Evolutionary conservation across 2,888 invertebrate species (phyloP), one percentile per base, ranked within the genome.

Genomic region (Notodonta ziczac): DNA sequence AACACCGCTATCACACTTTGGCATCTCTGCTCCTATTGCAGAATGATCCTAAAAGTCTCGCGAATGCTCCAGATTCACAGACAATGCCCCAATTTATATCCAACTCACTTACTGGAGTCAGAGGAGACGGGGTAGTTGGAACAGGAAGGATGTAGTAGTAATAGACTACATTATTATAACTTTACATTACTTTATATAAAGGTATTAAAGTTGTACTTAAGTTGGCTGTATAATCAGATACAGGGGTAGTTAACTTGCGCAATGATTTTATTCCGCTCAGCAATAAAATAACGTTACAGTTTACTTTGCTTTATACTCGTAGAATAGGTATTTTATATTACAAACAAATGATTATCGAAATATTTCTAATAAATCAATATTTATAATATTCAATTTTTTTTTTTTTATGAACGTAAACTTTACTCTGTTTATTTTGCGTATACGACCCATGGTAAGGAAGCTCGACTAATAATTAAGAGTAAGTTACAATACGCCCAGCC

Each of bases 51-150:
- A 77, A 84, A 86, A 86, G 87, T 86, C 85, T 76, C 78, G 84
- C 87, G 86, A 88, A 84, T 86, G 92, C 88, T 91, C 93, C 87
- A 92, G 93, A 89, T 93, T 90, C 90, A 84, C 92, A 92, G 92
- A 93, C 93, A 93, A 93, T 93, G 93, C 88, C 90, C 93, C 89
- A 93, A 93, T 93, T 93, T 93, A 92, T 91, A 92, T 87, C 91
- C 92, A 90, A 93, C 92, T 93, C 93, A 92, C 90, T 93, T 91
- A 91, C 88, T 87, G 84, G 76, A 90, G 90, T 85, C 88, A 82
- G 81, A 82, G 83, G 81, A 83, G 85, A 84, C 81, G 79, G 80
- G 81, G 84, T 82, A 84, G 85, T 80, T 83, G 76, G 76, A 80
- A 78, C 80, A 82, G 81, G 77, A 78, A 81, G 80, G 79, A 83